Evolutionary conservation across 2,797 vertebrate genomes (phyloP).

Genomic region (Xenops minutus): DNA sequence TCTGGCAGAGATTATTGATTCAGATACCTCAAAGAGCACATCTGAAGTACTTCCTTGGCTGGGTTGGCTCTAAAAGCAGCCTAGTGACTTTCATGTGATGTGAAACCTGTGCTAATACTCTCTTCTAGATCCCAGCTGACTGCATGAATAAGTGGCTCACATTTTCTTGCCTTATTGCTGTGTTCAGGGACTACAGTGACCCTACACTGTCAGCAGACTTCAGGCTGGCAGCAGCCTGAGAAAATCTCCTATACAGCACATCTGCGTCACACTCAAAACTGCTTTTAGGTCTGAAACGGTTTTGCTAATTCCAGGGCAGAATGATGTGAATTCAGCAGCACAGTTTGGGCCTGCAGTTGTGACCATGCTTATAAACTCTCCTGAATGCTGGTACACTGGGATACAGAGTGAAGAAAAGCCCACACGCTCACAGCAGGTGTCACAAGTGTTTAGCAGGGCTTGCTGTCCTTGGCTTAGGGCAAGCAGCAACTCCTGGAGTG

Average conservation of each 20-base stretch:
- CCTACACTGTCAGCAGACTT: not conserved
- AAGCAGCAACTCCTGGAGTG: not conserved
- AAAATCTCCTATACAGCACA: not conserved
- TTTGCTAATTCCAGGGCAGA: not conserved
- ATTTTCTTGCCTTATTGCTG: not conserved
- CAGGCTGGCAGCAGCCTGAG: not conserved
- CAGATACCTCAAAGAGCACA: not conserved
- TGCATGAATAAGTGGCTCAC: not conserved
- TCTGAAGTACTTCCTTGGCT: not conserved
- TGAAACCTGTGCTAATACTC: not conserved
- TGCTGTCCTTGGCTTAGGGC: not conserved
- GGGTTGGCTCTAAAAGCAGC: not conserved
- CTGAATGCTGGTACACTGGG: not conserved
- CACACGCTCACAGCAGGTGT: not conserved
- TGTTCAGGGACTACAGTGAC: not conserved
- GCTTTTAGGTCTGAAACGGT: not conserved
- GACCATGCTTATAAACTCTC: not conserved
- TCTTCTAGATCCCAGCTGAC: not conserved
- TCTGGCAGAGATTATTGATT: not conserved
- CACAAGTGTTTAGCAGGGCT: not conserved
- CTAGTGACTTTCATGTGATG: not conserved
- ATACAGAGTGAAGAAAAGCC: not conserved
- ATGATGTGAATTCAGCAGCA: not conserved
- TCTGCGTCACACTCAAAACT: not conserved
- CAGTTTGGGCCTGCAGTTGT: not conserved